phyloP scores from a whole-genome alignment of 1,140 invertebrate genomes.

The Heliconius congener region DNA sequence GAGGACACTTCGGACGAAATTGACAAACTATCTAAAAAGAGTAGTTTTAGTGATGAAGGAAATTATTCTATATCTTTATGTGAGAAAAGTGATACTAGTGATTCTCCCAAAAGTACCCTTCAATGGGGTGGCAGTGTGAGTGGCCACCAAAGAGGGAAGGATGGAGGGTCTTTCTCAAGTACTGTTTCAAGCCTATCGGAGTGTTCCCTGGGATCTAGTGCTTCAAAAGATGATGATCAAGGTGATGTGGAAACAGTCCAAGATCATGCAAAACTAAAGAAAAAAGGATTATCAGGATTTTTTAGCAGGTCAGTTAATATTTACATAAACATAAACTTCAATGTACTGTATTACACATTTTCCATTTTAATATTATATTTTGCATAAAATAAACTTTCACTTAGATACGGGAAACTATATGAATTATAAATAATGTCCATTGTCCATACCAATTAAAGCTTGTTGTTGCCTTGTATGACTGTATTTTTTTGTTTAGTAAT shows the following conservation, averaged over 20 bases:
- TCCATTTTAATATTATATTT: slow-evolving; percentile 23
- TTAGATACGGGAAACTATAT: slow-evolving; percentile 5
- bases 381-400: slow-evolving; percentile 27
- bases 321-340: neutral
- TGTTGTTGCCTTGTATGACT: neutral
- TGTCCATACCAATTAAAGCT: neutral
- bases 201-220: slow-evolving; percentile 73
- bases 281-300: slow-evolving; percentile 77
- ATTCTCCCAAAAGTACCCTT: slow-evolving; percentile 76
- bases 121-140: slow-evolving; percentile 76
- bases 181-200: slow-evolving; percentile 79
- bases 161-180: slow-evolving; percentile 79
- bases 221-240: slow-evolving; percentile 67
- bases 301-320: slow-evolving; percentile 73
- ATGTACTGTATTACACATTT: neutral
- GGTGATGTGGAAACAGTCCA: slow-evolving; percentile 50
- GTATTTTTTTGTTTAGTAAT: neutral
- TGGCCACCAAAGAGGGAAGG: slow-evolving; percentile 76
- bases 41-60: slow-evolving; percentile 80
- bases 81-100: slow-evolving; percentile 79
- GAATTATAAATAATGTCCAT: neutral
- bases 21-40: slow-evolving; percentile 74
- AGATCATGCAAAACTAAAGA: slow-evolving; percentile 71
- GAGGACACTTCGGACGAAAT: slow-evolving; percentile 62
- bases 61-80: slow-evolving; percentile 78